Percentiles rank a stretch among this genome's conserved stretches.
Conservation (phyloP, 35 echinoderm and acorn worm genomes). For the Nesometra sesokonis region DNA sequence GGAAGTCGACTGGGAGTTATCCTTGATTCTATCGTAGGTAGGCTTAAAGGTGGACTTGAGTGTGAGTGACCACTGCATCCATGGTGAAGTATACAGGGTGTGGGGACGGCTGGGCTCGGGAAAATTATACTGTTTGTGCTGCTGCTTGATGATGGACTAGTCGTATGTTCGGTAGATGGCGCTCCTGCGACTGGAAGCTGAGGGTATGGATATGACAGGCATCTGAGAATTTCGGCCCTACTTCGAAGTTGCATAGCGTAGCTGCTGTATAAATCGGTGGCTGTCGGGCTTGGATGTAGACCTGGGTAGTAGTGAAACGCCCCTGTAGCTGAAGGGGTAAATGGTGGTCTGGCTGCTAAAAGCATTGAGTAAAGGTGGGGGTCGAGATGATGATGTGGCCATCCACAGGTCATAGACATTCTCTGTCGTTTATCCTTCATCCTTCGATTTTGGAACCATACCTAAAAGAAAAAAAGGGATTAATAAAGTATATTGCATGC, state of each 20-base stretch:
- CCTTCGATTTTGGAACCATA: constrained; percentile 97
- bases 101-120: not conserved
- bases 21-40: not conserved
- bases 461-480: constrained; percentile 48
- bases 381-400: constrained; percentile 80
- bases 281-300: constrained; percentile 29
- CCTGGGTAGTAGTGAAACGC: constrained; percentile 78
- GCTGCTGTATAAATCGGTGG: constrained; percentile 31
- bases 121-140: not conserved
- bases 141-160: not conserved
- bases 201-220: constrained; percentile 22
- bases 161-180: not conserved
- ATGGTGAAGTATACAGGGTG: not conserved
- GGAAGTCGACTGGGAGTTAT: not conserved
- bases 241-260: constrained; percentile 85
- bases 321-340: constrained; percentile 32
- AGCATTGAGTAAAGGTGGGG: constrained; percentile 90
- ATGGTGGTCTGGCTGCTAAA: constrained; percentile 69
- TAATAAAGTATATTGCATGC: not conserved
- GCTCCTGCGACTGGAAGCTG: not conserved
- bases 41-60: not conserved
- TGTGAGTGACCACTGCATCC: not conserved
- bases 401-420: constrained; percentile 83
- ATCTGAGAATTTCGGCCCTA: constrained; percentile 56
- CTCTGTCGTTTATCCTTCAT: constrained; percentile 98